Conservation (phyloP, 2,888 invertebrate genomes). For the Platycheirus albimanus region DNA sequence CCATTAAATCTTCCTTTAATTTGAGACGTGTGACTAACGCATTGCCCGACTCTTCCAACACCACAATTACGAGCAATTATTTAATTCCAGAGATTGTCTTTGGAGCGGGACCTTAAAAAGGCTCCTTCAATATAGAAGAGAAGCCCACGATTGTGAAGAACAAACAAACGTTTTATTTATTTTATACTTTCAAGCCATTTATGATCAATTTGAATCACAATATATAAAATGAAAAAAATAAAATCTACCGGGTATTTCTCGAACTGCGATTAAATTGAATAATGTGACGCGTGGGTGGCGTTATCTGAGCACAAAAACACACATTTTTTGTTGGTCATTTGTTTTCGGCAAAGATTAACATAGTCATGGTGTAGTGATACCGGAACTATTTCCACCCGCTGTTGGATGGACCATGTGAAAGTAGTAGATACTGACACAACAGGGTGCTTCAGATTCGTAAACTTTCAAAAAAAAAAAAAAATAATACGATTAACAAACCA, state of each 20-base stretch:
- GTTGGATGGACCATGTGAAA: slow-evolving; percentile 46
- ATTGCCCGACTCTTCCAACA: background rate
- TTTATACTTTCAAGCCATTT: slow-evolving; percentile 25
- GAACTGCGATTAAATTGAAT: slow-evolving; percentile 64
- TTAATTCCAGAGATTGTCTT: slow-evolving; percentile 40
- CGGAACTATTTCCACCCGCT: slow-evolving; percentile 50
- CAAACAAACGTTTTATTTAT: background rate
- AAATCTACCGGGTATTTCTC: slow-evolving; percentile 27
- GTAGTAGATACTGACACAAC: slow-evolving; percentile 1
- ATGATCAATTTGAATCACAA: slow-evolving; percentile 26
- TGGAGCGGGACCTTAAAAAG: background rate
- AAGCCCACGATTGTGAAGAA: slow-evolving; percentile 49
- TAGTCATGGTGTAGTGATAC: slow-evolving; percentile 38
- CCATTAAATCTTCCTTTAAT: slow-evolving; percentile 43
- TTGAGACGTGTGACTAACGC: slow-evolving; percentile 65
- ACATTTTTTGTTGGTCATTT: slow-evolving; percentile 50
- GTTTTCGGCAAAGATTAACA: slow-evolving; percentile 50
- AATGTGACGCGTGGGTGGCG: slow-evolving; percentile 69
- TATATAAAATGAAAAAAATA: background rate
- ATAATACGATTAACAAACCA: no score
- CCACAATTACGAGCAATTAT: slow-evolving; percentile 65
- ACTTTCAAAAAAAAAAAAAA: no score
- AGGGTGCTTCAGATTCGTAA: slow-evolving; percentile 11
- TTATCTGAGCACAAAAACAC: slow-evolving; percentile 42
- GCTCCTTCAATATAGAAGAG: background rate